Base-by-base conservation (phyloP, 1,140 invertebrate species). In the Melitaea cinxia region DNA sequence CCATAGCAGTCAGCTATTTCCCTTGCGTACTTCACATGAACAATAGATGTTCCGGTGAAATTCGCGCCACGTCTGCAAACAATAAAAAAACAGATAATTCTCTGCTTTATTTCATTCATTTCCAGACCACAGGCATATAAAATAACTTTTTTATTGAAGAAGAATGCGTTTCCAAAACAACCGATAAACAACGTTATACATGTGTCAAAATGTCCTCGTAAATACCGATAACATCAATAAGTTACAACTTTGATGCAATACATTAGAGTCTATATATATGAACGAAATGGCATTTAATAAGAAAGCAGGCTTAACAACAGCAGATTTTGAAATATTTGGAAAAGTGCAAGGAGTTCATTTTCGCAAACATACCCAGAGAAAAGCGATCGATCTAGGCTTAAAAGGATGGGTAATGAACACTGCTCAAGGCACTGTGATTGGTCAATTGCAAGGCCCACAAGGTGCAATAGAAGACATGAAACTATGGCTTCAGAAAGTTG, bases 361-460 rank as follows among this genome's bases (percentile, higher is more conserved):
- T 65, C 84, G 93, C 14, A 92, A 95, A 84, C 90, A 93, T 67
- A 95, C 94, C 0, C 88, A 93, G 66, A 88, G 83, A 30, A 91
- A 92, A 77, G 94, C 93, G 4, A 82, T 80, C 1, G 79, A 91
- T 39, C 82, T 93, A 0, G 91, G 92, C 3, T 73, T 95, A 1
- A 92, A 92, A 68, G 94, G 95, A 47, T 95, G 94, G 93, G 93
- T 94, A 52, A 93, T 92, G 91, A 95, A 95, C 74, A 95, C 94
- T 2, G 73, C 88, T 4, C 74, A 86, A 63, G 93, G 92, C 0
- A 95, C 94, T 6, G 94, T 95, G 0, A 77, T 92, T 37, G 95
- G 95, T 1, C 84, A 91, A 60, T 67, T 95, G 14, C 93, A 95
- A 86, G 95, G 94, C 10, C 74, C 86, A 0, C 70, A 83, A 33